Percentiles rank a stretch among this genome's conserved stretches.
Evolutionary conservation across 2,113 vertebrate species (phyloP).

Genomic region (Pseudorhombus dupliciocellatus): DNA sequence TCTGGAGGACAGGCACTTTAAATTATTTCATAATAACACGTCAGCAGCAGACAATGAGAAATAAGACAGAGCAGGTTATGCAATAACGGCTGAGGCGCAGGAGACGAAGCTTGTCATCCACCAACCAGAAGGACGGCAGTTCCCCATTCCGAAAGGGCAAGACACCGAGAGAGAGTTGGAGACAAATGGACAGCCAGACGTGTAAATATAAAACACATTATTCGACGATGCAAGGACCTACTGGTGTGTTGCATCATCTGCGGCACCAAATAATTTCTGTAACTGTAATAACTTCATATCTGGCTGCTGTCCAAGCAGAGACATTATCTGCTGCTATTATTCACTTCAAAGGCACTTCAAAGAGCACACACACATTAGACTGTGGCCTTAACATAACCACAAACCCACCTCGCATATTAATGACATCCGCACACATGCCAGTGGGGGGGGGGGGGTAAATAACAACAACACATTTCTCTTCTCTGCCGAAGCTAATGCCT

Average conservation of each 20-base stretch:
- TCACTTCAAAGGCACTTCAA: slow-evolving; percentile 65
- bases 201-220: slow-evolving; percentile 32
- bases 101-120: no score
- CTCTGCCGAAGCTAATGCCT: neutral
- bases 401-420: slow-evolving; percentile 26
- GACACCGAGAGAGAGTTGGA: no score
- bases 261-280: slow-evolving; percentile 19
- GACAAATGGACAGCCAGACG: slow-evolving; percentile 26
- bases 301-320: slow-evolving; percentile 46
- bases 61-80: slow-evolving; percentile 25
- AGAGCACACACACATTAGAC: slow-evolving; percentile 30
- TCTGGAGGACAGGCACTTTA: neutral
- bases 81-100: slow-evolving; percentile 15
- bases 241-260: slow-evolving; percentile 18
- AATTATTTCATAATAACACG: slow-evolving; percentile 32
- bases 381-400: slow-evolving; percentile 36
- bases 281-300: slow-evolving; percentile 51
- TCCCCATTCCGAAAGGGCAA: no score
- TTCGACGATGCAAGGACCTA: slow-evolving; percentile 18
- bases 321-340: slow-evolving; percentile 52
- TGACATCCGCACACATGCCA: slow-evolving; percentile 12
- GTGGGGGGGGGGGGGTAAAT: neutral
- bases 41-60: slow-evolving; percentile 25
- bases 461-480: slow-evolving; percentile 21
- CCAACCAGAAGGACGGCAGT: no score